Conservation (phyloP, 2,888 invertebrate species). For the Cerceris ruficornis region DNA sequence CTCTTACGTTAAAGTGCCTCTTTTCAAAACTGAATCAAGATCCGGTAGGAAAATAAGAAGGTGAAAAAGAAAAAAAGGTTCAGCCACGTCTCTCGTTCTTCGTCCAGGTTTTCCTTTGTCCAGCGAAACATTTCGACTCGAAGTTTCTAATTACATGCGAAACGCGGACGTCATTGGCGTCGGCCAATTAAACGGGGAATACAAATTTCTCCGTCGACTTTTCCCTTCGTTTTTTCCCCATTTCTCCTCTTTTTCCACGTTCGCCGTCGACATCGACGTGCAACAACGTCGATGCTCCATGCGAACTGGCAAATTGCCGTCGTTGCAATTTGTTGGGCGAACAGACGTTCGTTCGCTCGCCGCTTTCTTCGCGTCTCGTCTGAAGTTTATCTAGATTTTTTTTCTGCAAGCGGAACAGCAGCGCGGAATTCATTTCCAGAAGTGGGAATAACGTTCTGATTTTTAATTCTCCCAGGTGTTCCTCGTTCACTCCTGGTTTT, state of each 20-base stretch:
- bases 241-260: slow-evolving; percentile 3
- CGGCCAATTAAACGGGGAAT: slow-evolving; percentile 39
- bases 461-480: no score
- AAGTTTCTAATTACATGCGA: slow-evolving; percentile 12
- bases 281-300: slow-evolving; percentile 28
- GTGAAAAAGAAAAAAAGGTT: not conserved
- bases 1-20: not conserved
- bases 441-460: no score
- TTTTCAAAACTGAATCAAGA: slow-evolving; percentile 14
- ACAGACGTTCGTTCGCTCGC: slow-evolving; percentile 11
- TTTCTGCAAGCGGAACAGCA: no score
- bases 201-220: not conserved
- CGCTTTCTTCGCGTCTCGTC: not conserved
- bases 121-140: slow-evolving; percentile 2
- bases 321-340: slow-evolving; percentile 9
- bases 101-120: not conserved
- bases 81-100: not conserved
- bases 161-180: slow-evolving; percentile 1
- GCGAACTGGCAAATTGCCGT: slow-evolving; percentile 39
- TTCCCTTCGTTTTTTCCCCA: not conserved
- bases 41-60: not conserved
- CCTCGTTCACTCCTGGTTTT: no score
- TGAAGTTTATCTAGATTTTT: not conserved
- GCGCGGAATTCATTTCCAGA: no score
- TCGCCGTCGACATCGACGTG: slow-evolving; percentile 21